These are phyloP conservation scores for Zaprionus vittiger DNA, from an alignment of 1,140 invertebrate genomes.

Conservation along the genomic window DNA sequence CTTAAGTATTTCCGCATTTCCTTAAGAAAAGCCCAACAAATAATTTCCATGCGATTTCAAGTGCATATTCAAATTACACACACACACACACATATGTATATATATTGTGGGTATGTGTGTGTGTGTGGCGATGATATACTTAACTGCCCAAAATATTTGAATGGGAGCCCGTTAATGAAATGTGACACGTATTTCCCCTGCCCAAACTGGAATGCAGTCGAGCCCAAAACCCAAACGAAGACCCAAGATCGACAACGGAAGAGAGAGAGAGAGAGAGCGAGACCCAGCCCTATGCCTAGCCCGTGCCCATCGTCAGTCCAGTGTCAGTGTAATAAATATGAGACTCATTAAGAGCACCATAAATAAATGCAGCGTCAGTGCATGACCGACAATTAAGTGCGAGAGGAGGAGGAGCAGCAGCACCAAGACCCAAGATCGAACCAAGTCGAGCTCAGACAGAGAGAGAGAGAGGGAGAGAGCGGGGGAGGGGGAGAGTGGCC, in stretches of 20 bases:
- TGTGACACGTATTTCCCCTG: conserved; percentile 79
- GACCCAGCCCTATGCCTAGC: conserved; percentile 29
- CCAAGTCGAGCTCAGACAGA: conserved; percentile 21
- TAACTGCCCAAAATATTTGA: conserved; percentile 63
- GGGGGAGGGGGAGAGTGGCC: conserved; percentile 42
- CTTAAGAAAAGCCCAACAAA: conserved; percentile 64
- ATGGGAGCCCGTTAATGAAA: conserved; percentile 73
- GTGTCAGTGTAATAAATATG: conserved; percentile 78
- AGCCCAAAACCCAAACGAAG: conserved; percentile 8
- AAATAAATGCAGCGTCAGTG: conserved; percentile 81
- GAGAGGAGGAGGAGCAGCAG: conserved; percentile 45
- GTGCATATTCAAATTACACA: conserved; percentile 80
- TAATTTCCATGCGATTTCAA: conserved; percentile 80
- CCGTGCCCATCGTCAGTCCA: conserved; percentile 59
- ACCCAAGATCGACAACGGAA: conserved; percentile 6
- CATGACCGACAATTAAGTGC: conserved; percentile 80
- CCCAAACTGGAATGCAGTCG: conserved; percentile 48
- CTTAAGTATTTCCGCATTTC: conserved; percentile 69
- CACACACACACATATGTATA: conserved; percentile 14
- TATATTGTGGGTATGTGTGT: neutral
- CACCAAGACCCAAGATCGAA: conserved; percentile 68
- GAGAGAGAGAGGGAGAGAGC: conserved; percentile 20
- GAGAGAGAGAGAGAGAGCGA: neutral
- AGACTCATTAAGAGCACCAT: conserved; percentile 82
- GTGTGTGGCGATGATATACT: conserved; percentile 37